phyloP scores from a whole-genome alignment of 2,113 vertebrate genomes.

The Kobus ellipsiprymnus region DNA sequence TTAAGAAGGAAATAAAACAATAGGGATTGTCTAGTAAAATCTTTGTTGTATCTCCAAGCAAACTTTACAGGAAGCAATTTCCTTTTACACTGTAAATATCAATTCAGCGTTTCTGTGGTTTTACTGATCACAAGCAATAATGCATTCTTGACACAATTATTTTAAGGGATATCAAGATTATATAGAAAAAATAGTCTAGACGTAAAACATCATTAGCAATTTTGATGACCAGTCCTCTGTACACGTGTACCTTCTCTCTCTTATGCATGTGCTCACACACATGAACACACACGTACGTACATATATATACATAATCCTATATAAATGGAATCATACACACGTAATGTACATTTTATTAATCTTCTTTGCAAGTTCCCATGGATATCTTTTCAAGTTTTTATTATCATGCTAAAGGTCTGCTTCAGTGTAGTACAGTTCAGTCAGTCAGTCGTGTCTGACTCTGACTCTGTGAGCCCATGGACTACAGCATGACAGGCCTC shows the following conservation, averaged over 20 bases:
- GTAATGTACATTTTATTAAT: not conserved
- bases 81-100: not conserved
- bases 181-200: not conserved
- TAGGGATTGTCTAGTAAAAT: not conserved
- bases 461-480: not conserved
- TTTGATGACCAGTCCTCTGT: not conserved
- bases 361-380: not conserved
- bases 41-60: not conserved
- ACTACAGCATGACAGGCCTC: accelerated
- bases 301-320: not conserved
- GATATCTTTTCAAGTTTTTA: not conserved
- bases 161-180: not conserved
- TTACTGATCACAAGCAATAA: not conserved
- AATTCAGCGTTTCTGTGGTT: not conserved
- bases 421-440: not conserved
- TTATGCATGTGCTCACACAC: not conserved
- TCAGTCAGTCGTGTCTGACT: not conserved
- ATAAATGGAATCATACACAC: not conserved
- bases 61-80: not conserved
- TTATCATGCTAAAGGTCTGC: not conserved
- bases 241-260: not conserved
- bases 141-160: not conserved
- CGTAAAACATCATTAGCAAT: not conserved
- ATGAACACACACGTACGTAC: accelerated
- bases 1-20: not conserved